Evolutionary conservation across 2,888 invertebrate species (phyloP).

Genomic region (Idaea dimidiata): DNA sequence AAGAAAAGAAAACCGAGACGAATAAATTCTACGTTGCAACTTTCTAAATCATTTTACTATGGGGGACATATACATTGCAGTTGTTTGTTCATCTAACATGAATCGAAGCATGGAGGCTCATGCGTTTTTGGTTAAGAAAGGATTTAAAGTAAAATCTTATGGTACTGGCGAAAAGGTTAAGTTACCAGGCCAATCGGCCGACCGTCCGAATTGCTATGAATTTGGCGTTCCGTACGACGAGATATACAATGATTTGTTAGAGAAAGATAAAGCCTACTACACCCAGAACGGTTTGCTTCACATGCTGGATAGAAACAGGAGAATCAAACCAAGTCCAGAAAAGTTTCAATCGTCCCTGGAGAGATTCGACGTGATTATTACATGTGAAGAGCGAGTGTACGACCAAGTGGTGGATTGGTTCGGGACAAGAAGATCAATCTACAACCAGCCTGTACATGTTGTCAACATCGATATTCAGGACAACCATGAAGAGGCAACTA

Average conservation of each 20-base stretch:
- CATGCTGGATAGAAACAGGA: slow-evolving; percentile 97
- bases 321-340: slow-evolving; percentile 97
- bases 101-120: slow-evolving; percentile 99
- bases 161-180: slow-evolving; percentile 98
- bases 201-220: slow-evolving; percentile 97
- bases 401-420: slow-evolving; percentile 98
- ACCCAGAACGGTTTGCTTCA: slow-evolving; percentile 99
- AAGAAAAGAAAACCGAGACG: background rate
- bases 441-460: slow-evolving; percentile 95
- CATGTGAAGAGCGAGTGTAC: slow-evolving; percentile 98
- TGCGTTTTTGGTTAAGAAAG: slow-evolving; percentile 97
- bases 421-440: slow-evolving; percentile 88
- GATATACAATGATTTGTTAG: slow-evolving; percentile 94
- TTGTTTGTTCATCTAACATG: slow-evolving; percentile 99
- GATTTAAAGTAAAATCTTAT: slow-evolving; percentile 96
- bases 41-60: slow-evolving; percentile 5
- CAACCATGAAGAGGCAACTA: slow-evolving; percentile 99
- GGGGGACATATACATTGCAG: slow-evolving; percentile 88
- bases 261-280: slow-evolving; percentile 95
- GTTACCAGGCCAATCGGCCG: slow-evolving; percentile 95
- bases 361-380: slow-evolving; percentile 96
- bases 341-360: slow-evolving; percentile 94
- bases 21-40: background rate
- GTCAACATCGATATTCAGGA: slow-evolving; percentile 99
- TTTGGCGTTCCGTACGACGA: slow-evolving; percentile 97